Evolutionary conservation across 2,113 vertebrate species (phyloP).

Genomic region (Eolophus roseicapilla): DNA sequence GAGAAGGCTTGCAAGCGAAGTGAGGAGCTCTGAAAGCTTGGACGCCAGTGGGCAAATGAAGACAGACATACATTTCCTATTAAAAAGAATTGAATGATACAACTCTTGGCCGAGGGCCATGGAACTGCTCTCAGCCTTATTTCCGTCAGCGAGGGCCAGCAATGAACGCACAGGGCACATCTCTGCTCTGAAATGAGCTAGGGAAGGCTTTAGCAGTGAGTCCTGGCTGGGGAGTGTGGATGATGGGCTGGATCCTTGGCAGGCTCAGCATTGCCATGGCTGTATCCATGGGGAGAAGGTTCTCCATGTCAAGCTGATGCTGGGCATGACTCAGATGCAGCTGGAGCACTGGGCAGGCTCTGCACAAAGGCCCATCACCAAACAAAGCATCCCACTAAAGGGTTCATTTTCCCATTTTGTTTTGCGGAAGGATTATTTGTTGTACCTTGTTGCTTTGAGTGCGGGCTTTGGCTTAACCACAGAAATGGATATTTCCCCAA

Average conservation of each 20-base stretch:
- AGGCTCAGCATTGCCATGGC: rapidly evolving
- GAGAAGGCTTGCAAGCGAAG: not conserved
- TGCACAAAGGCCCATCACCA: not conserved
- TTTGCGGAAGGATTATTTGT: not conserved
- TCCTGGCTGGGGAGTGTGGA: rapidly evolving
- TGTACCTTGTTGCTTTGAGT: not conserved
- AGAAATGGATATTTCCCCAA: not conserved
- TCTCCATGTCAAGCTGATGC: rapidly evolving
- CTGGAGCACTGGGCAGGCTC: not conserved
- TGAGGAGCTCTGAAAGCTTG: not conserved
- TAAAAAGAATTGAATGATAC: constrained; percentile 28
- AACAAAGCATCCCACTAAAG: not conserved
- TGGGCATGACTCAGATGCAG: rapidly evolving
- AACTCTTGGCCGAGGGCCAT: not conserved
- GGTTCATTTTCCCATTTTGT: not conserved
- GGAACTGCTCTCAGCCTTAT: not conserved
- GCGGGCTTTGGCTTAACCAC: not conserved
- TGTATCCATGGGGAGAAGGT: not conserved
- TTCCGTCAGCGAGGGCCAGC: not conserved
- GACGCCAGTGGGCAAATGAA: not conserved
- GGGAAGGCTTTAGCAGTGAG: not conserved
- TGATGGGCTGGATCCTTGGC: not conserved
- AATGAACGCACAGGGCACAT: not conserved
- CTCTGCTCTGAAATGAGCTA: not conserved
- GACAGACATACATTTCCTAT: constrained; percentile 37